phyloP scores from a whole-genome alignment of 2,888 invertebrate genomes.

The Meiosimyza decipiens region DNA sequence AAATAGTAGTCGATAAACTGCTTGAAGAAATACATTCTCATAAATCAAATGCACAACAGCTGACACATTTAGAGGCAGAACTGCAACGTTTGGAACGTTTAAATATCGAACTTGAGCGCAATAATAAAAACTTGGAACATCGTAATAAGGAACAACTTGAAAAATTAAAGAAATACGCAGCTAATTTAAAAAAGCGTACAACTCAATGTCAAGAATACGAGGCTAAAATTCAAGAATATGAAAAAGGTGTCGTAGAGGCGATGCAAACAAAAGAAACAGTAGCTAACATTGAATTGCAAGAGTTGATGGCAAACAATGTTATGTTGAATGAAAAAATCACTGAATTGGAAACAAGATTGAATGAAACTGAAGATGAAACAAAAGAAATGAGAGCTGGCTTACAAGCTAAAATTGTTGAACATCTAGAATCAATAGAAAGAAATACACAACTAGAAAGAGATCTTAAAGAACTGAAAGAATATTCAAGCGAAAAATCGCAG shows the following conservation, averaged over 20 bases:
- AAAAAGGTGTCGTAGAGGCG: constrained; percentile 44
- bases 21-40: constrained; percentile 48
- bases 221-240: constrained; percentile 64
- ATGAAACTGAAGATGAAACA: constrained; percentile 28
- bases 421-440: constrained; percentile 35
- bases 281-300: constrained; percentile 22
- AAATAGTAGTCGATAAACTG: constrained; percentile 53
- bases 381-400: constrained; percentile 15
- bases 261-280: constrained; percentile 52
- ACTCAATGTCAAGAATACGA: constrained; percentile 75
- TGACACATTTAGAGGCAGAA: constrained; percentile 55
- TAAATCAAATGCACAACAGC: constrained; percentile 38
- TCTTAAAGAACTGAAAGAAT: not conserved
- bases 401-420: constrained; percentile 7
- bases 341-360: constrained; percentile 31
- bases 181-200: constrained; percentile 80
- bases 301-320: constrained; percentile 22
- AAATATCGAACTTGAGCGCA: constrained; percentile 51
- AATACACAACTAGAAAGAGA: constrained; percentile 28
- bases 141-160: constrained; percentile 79
- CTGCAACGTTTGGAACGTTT: constrained; percentile 64
- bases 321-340: constrained; percentile 24
- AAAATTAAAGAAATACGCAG: constrained; percentile 82
- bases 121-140: constrained; percentile 67
- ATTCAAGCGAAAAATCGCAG: constrained; percentile 7